phyloP scores from a whole-genome alignment of 2,888 invertebrate species.

The Orchesella flavescens region DNA sequence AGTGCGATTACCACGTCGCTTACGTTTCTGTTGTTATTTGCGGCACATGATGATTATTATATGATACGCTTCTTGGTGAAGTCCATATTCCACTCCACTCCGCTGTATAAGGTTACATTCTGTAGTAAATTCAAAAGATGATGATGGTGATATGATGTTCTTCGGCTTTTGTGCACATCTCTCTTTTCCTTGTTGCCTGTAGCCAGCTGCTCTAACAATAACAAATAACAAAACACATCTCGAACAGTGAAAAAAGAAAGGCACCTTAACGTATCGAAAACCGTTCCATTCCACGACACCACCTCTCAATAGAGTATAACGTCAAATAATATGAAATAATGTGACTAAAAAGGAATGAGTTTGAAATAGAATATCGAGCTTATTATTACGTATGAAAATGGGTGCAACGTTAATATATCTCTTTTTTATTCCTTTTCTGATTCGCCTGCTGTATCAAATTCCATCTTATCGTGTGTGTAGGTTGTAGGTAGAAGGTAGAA shows the following conservation, averaged over 20 bases:
- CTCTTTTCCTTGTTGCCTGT: not conserved
- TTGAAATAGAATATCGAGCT: slow-evolving; percentile 38
- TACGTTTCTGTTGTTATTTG: slow-evolving; percentile 4
- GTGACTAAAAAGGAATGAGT: slow-evolving; percentile 52
- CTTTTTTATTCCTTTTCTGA: slow-evolving; percentile 39
- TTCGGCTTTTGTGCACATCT: not conserved
- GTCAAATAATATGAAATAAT: slow-evolving; percentile 22
- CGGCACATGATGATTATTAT: not conserved
- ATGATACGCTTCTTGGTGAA: not conserved
- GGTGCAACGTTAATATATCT: slow-evolving; percentile 18
- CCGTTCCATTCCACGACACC: slow-evolving; percentile 15
- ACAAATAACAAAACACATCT: not conserved
- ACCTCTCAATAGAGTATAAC: not conserved
- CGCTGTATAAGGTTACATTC: not conserved
- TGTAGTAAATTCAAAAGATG: too few species aligned
- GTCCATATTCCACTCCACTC: not conserved
- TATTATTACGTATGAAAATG: not conserved
- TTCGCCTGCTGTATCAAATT: slow-evolving; percentile 10
- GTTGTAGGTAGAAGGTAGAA: slow-evolving; percentile 15
- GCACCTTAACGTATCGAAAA: not conserved
- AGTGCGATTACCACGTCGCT: not conserved
- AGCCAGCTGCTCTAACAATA: slow-evolving; percentile 10
- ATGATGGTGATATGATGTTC: too few species aligned
- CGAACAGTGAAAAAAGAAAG: not conserved
- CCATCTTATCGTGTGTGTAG: too few species aligned